A percentile compares a stretch with the other conserved stretches of the same genome.
phyloP scores from a whole-genome alignment of 2,888 invertebrate species.

The Acrobasis consociella region DNA sequence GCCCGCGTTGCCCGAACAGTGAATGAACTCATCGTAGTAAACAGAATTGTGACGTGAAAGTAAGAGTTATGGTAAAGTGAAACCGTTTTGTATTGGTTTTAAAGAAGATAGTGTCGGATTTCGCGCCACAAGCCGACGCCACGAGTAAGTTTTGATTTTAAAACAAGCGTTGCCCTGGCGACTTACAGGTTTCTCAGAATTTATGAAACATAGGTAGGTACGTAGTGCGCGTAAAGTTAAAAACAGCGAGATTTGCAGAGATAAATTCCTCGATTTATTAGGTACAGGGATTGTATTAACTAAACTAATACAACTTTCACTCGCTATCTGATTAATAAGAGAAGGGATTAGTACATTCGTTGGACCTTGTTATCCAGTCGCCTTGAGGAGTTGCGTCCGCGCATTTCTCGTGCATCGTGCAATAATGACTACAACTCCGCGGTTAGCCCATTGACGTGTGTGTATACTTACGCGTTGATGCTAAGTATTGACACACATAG shows the following conservation, averaged over 20 bases:
- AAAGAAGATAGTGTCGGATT: constrained; percentile 31
- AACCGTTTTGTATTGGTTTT: constrained; percentile 41
- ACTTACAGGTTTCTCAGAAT: constrained; percentile 21
- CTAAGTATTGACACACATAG: constrained; percentile 1
- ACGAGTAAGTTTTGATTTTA: constrained; percentile 16
- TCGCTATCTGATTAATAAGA: constrained; percentile 53
- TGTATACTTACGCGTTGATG: constrained; percentile 29
- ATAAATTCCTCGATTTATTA: neutral
- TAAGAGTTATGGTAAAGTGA: constrained; percentile 73
- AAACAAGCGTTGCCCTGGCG: constrained; percentile 28
- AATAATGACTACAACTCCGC: constrained; percentile 22
- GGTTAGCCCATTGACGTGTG: neutral
- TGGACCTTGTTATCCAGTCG: constrained; percentile 62
- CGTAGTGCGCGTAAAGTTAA: neutral
- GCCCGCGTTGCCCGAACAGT: constrained; percentile 33
- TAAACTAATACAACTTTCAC: constrained; percentile 57
- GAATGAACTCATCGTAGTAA: constrained; percentile 50
- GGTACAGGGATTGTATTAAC: neutral
- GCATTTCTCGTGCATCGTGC: constrained; percentile 36
- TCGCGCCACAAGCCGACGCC: constrained; percentile 33
- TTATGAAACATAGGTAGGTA: neutral
- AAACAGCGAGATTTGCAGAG: neutral
- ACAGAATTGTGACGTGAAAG: constrained; percentile 45
- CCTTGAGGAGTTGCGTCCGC: constrained; percentile 62
- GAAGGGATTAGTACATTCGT: constrained; percentile 56